phyloP scores from a whole-genome alignment of 2,113 vertebrate genomes.

The Cygnus atratus region DNA sequence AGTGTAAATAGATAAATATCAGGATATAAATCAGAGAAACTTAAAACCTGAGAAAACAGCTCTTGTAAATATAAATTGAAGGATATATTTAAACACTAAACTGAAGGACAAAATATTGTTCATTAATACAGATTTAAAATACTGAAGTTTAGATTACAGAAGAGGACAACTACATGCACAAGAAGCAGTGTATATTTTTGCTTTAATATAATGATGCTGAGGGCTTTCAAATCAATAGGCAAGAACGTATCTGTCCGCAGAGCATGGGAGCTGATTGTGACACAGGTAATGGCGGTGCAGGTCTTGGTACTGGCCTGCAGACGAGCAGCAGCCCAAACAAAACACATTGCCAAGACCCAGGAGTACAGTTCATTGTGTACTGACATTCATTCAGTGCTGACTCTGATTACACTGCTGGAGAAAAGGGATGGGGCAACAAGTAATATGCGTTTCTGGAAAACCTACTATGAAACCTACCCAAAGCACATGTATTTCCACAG shows the following conservation, averaged over 20 bases:
- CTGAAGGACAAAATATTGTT: slow-evolving; percentile 25
- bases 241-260: neutral
- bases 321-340: neutral
- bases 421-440: neutral
- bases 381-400: neutral
- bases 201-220: neutral
- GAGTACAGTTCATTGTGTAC: neutral
- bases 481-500: neutral
- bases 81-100: neutral
- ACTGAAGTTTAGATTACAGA: slow-evolving; percentile 38
- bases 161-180: neutral
- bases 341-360: neutral
- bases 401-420: neutral
- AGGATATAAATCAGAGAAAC: slow-evolving; percentile 34
- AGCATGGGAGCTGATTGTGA: neutral
- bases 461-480: neutral
- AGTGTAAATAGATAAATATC: neutral
- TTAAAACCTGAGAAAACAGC: neutral
- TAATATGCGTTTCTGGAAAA: neutral
- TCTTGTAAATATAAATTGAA: neutral
- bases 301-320: neutral
- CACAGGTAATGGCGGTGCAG: neutral
- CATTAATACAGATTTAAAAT: slow-evolving; percentile 42
- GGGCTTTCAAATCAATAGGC: neutral
- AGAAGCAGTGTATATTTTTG: neutral